phyloP scores from a whole-genome alignment of 2,113 vertebrate species.

The Campylorhamphus procurvoides region DNA sequence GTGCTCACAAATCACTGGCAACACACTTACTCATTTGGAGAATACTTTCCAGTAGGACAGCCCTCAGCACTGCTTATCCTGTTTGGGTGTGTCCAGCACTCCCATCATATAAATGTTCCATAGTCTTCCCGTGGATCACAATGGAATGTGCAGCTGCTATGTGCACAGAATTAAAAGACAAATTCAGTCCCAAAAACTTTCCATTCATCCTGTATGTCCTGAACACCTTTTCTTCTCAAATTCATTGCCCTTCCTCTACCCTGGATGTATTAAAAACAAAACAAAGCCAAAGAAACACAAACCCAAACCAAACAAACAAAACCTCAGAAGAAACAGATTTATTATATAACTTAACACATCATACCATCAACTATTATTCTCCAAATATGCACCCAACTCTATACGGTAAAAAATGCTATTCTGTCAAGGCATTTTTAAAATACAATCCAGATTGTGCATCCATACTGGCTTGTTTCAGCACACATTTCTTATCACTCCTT shows the following conservation, averaged over 20 bases:
- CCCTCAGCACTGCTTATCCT: not conserved
- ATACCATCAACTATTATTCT: not conserved
- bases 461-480: not conserved
- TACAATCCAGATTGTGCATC: not conserved
- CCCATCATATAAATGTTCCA: not conserved
- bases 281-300: not conserved
- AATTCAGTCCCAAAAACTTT: not conserved
- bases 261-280: not conserved
- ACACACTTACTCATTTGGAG: not conserved
- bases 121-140: fast-evolving
- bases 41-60: not conserved
- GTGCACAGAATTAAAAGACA: not conserved
- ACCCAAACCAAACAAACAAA: not conserved
- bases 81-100: not conserved
- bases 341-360: not conserved
- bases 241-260: not conserved
- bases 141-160: not conserved
- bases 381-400: not conserved
- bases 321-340: not conserved
- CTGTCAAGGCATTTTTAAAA: not conserved
- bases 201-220: not conserved
- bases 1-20: not conserved
- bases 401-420: not conserved
- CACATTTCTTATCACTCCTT: not conserved
- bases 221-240: not conserved